Evolutionary conservation across 2,797 vertebrate genomes (phyloP).

Genomic region (Platyrinchus mystaceus): DNA sequence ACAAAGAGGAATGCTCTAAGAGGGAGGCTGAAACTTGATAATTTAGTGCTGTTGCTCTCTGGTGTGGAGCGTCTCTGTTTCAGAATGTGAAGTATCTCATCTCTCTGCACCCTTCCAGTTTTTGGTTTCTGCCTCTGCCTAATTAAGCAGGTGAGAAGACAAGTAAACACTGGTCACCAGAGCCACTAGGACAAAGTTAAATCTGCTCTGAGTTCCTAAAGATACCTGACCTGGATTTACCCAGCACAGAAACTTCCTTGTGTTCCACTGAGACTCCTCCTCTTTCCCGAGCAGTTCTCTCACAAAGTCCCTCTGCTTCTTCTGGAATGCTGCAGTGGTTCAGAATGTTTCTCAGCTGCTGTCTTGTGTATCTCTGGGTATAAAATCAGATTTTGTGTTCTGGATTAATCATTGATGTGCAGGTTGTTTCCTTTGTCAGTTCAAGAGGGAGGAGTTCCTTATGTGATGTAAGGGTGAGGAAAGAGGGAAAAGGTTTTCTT

Average conservation of each 20-base stretch:
- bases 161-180: neutral
- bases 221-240: constrained; percentile 26
- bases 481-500: neutral
- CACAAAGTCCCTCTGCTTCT: neutral
- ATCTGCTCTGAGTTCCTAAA: neutral
- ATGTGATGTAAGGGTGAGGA: neutral
- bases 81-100: constrained; percentile 6
- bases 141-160: neutral
- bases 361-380: neutral
- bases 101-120: constrained; percentile 7
- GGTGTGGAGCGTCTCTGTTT: neutral
- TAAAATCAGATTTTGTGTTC: neutral
- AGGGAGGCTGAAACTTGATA: neutral
- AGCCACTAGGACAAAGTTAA: neutral
- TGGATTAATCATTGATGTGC: neutral
- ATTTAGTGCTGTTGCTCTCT: neutral
- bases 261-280: neutral
- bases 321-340: neutral
- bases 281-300: neutral
- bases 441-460: neutral
- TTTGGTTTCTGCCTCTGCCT: constrained; percentile 15
- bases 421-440: neutral
- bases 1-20: neutral
- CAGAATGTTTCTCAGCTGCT: neutral
- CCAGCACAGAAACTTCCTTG: neutral